These are phyloP conservation scores for Hyperoplus immaculatus DNA, from an alignment of 2,797 vertebrate species.

Conservation along the genomic window DNA sequence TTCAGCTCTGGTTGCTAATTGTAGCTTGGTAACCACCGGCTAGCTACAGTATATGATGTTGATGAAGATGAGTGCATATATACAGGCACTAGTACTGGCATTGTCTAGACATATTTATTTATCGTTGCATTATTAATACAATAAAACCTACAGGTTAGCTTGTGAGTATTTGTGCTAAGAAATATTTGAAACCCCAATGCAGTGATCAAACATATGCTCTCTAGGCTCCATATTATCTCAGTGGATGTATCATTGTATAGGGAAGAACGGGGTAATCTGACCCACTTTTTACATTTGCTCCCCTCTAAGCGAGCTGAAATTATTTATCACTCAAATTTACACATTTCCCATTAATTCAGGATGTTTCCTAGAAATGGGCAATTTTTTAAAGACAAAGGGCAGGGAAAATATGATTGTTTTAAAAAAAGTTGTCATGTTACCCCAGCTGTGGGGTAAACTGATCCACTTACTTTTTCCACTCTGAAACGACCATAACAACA, in stretches of 20 bases:
- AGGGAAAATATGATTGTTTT: no score
- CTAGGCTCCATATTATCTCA: not conserved
- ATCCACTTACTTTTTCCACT: no score
- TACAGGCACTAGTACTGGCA: not conserved
- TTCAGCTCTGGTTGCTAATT: conserved; percentile 32
- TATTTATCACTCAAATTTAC: no score
- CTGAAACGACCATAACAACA: no score
- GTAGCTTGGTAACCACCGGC: conserved; percentile 22
- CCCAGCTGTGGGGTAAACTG: no score
- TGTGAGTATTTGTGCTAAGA: not conserved
- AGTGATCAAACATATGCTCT: not conserved
- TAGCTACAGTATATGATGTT: not conserved
- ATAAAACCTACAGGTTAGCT: not conserved
- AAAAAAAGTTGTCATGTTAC: no score
- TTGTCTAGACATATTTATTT: not conserved
- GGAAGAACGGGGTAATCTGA: no score
- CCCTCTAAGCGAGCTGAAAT: no score
- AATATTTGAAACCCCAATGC: not conserved
- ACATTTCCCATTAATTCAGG: no score
- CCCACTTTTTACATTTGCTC: no score
- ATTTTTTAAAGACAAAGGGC: no score
- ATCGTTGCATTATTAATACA: not conserved
- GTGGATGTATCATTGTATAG: not conserved
- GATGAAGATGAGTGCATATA: not conserved
- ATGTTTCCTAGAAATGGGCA: no score